A percentile compares a stretch with the other conserved stretches of the same genome.
Evolutionary conservation across 2,888 invertebrate species (phyloP).

Genomic region (Phortica okadai): DNA sequence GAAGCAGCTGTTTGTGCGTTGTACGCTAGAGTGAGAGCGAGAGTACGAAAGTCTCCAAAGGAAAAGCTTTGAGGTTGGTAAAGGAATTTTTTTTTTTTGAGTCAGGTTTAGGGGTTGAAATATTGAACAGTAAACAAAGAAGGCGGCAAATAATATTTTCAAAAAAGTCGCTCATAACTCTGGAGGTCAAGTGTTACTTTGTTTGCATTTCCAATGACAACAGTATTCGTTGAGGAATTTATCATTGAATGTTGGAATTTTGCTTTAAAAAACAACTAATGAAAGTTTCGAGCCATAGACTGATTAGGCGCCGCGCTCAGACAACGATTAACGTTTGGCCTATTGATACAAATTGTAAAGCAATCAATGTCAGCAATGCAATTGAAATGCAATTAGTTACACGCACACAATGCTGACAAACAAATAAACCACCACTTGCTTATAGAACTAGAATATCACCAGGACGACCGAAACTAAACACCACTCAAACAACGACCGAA

Average conservation of each 20-base stretch:
- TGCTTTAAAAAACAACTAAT: too few species aligned
- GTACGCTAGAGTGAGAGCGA: conserved; percentile 34
- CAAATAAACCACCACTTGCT: conserved; percentile 23
- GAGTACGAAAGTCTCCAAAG: conserved; percentile 51
- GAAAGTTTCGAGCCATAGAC: neutral
- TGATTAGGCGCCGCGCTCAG: neutral
- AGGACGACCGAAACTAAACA: conserved; percentile 31
- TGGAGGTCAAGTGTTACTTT: neutral
- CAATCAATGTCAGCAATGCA: conserved; percentile 53
- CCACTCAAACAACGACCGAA: conserved; percentile 32
- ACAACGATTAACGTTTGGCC: conserved; percentile 39
- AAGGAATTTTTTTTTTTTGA: neutral
- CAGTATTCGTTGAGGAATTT: neutral
- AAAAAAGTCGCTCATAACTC: neutral
- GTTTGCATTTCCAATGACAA: neutral
- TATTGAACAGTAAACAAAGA: neutral
- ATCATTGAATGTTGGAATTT: neutral
- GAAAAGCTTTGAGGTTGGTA: conserved; percentile 45
- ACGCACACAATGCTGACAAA: neutral
- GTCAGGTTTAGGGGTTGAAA: conserved; percentile 14
- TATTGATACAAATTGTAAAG: conserved; percentile 58
- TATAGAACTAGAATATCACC: conserved; percentile 15
- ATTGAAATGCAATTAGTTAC: conserved; percentile 59
- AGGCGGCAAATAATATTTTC: neutral
- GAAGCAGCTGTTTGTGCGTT: conserved; percentile 19